Percentiles rank a stretch among this genome's conserved stretches.
Conservation (phyloP, 2,113 vertebrate species). For the Brachyhypopomus occidentalis region DNA sequence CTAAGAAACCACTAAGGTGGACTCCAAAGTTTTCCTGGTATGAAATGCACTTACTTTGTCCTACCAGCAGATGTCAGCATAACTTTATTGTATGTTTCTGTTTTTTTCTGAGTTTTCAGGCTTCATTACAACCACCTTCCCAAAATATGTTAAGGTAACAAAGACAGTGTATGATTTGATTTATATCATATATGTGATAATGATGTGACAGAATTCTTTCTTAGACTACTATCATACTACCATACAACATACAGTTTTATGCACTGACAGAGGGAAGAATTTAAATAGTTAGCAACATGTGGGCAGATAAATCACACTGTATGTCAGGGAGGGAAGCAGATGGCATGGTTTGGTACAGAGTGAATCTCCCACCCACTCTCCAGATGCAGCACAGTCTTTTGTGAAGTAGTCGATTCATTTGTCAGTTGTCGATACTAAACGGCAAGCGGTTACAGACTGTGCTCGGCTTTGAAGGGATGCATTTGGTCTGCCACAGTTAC, state of each 20-base stretch:
- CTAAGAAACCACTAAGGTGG: too few species aligned
- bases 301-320: background rate
- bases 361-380: constrained; percentile 9
- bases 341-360: constrained; percentile 11
- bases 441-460: background rate
- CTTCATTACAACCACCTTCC: background rate
- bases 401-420: background rate
- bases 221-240: background rate
- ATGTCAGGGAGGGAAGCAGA: constrained; percentile 1
- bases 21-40: background rate
- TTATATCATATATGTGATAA: background rate
- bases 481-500: too few species aligned
- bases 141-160: background rate
- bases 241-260: background rate
- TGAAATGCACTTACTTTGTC: background rate
- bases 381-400: constrained; percentile 7
- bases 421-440: background rate
- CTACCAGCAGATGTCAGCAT: constrained; percentile 49
- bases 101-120: background rate
- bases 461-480: background rate
- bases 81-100: background rate
- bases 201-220: background rate
- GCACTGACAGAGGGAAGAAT: background rate
- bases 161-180: background rate
- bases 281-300: background rate